Base-by-base conservation (phyloP, 2,888 invertebrate species). In the Empis livida region DNA sequence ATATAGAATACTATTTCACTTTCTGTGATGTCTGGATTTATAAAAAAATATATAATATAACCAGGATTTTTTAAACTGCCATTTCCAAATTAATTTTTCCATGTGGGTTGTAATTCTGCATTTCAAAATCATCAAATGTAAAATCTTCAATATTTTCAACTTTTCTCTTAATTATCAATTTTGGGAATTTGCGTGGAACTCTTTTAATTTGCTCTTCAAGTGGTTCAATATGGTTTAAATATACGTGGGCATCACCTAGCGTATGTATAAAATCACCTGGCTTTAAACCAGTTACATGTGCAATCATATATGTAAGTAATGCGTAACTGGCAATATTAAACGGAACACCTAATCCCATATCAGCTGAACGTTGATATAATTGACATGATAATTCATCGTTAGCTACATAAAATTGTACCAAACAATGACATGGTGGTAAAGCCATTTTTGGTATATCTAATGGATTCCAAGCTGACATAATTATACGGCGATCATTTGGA, bases 311-410 rank as follows among this genome's bases (percentile, higher is more conserved):
- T 3, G 94, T 95, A 4, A 97, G 74, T 27, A 97, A 67, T 2
- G 96, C 79, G 70, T 97, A 99, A 57, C 95, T 95, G 43, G 97
- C 96, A 57, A 99, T 93, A 69, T 97, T 97, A 67, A 97, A 97
- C 11, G 96, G 96, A 0, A 96, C 94, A n/a, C 97, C 97, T 2
- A 97, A 74, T 3, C 95, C 95, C 85, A 97, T 90, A 64, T 99
- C 97, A 9, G 93, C 97, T 57, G 95, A 95, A 54, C 97, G 77
- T 68, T 99, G 97, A 65, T 96, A 96, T 54, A 97, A 67, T 57
- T 92, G 84, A 61, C 94, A 95, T 0, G 91, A 92, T 2, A 99
- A 71, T 65, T 89, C 87, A 2, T 80, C 82, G 56, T 78, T 71
- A 1, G 82, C 77, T 0, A 97, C 95, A 71, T 87, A 92, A 71